phyloP scores from a whole-genome alignment of 2,113 vertebrate genomes.

The Cochlearius cochlearius region DNA sequence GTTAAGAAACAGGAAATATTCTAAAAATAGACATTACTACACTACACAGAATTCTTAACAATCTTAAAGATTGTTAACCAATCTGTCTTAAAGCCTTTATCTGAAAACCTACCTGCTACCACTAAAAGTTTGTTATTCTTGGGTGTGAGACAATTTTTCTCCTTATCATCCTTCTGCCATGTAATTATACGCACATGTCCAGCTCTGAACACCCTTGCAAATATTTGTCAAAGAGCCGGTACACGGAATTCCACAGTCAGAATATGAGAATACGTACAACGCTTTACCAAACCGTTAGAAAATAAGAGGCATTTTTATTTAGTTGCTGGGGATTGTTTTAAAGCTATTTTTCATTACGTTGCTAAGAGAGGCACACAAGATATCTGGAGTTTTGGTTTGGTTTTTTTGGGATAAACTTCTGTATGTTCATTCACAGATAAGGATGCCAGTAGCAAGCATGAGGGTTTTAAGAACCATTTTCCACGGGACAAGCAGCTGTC shows the following conservation, averaged over 20 bases:
- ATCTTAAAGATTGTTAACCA: no score
- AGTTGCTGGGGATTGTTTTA: background rate
- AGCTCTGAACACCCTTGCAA: background rate
- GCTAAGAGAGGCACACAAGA: background rate
- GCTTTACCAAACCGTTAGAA: background rate
- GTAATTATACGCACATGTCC: accelerated
- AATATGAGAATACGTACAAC: accelerated
- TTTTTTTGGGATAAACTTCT: background rate
- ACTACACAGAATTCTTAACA: background rate
- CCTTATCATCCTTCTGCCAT: background rate
- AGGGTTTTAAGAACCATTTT: no score
- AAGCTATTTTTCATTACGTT: background rate
- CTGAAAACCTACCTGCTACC: background rate
- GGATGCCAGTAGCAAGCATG: background rate
- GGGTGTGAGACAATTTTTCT: background rate
- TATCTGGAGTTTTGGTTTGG: accelerated
- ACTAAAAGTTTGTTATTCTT: background rate
- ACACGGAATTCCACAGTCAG: background rate
- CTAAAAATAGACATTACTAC: background rate
- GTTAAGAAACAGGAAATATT: background rate
- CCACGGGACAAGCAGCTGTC: background rate
- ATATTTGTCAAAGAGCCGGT: background rate
- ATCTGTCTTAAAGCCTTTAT: background rate
- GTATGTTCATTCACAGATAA: background rate
- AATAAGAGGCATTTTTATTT: background rate